A percentile compares a stretch with the other conserved stretches of the same genome.
These are phyloP conservation scores for Notamacropus eugenii DNA, from an alignment of 2,797 vertebrate genomes.

Conservation along the genomic window DNA sequence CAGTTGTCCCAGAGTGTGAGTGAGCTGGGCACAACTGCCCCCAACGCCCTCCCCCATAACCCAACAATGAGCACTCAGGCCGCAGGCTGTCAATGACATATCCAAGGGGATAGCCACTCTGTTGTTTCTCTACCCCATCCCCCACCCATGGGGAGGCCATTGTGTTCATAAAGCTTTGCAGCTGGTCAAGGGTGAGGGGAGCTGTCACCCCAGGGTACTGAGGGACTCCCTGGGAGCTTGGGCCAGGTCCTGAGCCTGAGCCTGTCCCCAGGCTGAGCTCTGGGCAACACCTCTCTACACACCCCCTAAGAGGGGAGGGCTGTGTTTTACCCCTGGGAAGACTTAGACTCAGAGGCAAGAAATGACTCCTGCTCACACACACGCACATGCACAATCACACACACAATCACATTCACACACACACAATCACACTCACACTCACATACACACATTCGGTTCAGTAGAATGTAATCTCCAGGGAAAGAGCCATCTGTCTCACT, in stretches of 20 bases:
- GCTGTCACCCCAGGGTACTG: not conserved
- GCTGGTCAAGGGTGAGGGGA: not conserved
- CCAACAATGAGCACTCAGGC: not conserved
- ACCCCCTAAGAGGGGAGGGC: not conserved
- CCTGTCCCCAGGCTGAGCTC: not conserved
- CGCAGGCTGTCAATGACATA: not conserved
- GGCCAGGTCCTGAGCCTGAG: not conserved
- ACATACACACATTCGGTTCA: not conserved
- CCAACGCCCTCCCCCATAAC: not conserved
- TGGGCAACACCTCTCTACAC: not conserved
- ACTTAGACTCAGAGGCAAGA: not conserved
- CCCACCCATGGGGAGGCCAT: not conserved
- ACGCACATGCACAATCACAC: too few species aligned
- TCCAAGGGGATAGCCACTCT: not conserved
- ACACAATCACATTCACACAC: too few species aligned
- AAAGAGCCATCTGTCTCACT: not conserved
- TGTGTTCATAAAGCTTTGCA: not conserved
- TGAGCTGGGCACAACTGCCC: not conserved
- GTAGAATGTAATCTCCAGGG: not conserved
- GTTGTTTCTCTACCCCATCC: not conserved
- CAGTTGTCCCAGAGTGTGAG: not conserved
- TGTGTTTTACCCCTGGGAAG: not conserved
- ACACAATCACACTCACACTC: too few species aligned
- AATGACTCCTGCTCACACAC: not conserved
- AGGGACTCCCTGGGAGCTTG: not conserved